These are phyloP conservation scores for Gallinago stenura DNA, from an alignment of 2,797 vertebrate species.

Conservation along the genomic window DNA sequence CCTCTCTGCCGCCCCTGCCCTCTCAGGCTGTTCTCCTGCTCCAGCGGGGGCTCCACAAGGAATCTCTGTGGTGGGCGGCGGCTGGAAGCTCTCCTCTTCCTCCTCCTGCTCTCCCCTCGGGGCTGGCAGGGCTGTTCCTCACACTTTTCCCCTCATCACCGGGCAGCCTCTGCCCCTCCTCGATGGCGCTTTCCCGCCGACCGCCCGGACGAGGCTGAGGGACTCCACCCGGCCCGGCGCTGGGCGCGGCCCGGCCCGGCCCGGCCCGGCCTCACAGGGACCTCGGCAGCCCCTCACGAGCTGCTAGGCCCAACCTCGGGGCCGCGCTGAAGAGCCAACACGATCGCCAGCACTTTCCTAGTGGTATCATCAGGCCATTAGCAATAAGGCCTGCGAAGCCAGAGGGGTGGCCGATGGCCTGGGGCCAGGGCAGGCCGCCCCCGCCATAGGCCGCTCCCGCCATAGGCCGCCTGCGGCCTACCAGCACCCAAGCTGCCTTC, in stretches of 20 bases:
- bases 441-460: neutral
- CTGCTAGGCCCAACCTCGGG: too few species aligned
- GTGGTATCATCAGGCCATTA: accelerated
- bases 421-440: too few species aligned
- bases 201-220: accelerated
- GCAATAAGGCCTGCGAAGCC: neutral
- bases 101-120: neutral
- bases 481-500: neutral
- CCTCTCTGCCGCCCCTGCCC: neutral
- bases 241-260: neutral
- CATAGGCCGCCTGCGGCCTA: neutral
- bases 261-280: accelerated
- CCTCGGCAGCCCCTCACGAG: accelerated
- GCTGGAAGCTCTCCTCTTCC: too few species aligned
- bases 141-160: neutral
- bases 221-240: neutral
- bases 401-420: accelerated
- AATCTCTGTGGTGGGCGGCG: neutral
- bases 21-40: neutral
- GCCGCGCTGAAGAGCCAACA: neutral
- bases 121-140: neutral
- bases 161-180: neutral
- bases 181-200: accelerated
- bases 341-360: accelerated
- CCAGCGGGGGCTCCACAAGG: too few species aligned